Base-by-base conservation (phyloP, 2,888 invertebrate genomes). In the Drosophila helvetica region DNA sequence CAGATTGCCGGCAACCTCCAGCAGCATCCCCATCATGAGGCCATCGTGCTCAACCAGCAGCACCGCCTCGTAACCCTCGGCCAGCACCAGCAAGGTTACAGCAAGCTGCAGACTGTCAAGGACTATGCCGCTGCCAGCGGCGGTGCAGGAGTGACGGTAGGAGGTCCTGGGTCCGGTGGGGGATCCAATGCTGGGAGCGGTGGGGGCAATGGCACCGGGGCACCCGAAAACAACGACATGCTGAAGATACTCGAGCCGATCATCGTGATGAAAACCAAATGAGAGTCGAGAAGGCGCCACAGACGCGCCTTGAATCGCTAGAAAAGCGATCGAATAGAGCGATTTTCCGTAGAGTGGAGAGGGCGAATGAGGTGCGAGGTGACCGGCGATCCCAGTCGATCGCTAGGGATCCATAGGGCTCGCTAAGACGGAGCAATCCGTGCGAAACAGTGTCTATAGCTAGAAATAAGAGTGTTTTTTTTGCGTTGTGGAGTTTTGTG, bases 181-280 rank as follows among this genome's bases (percentile, higher is more conserved):
- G 42, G 50, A 69, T 43, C 75, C 65, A 42, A 76, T 61, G 56
- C 48, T 27, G 56, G 57, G 50, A 56, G 52, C 7, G 70, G 69
- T 12, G 73, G 67, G 3, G 70, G 64, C 64, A 69, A 46, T 10
- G 57, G 61, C 17, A 63, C 68, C 10, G 77, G 73, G 57, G 82
- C 89, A 25, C 74, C 78, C 1, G 92, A 92, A 60, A 92, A 92
- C 78, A 92, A 91, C 63, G 92, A 92, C 74, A 92, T 92, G 83
- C 86, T 92, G 52, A 92, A 92, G 86, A 92, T 92, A 78, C 91
- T 92, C 77, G 92, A 92, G 87, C 92, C 92, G 59, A 92, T 92
- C 74, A 92, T 92, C 77, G 91, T 92, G 63, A 92, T 92, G 92
- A 92, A 92, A 86, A 92, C 92, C 67, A 92, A 92, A 89, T 92